These are phyloP conservation scores for Atrina japonica DNA, from an alignment of 2,888 invertebrate species.

Conservation along the genomic window DNA sequence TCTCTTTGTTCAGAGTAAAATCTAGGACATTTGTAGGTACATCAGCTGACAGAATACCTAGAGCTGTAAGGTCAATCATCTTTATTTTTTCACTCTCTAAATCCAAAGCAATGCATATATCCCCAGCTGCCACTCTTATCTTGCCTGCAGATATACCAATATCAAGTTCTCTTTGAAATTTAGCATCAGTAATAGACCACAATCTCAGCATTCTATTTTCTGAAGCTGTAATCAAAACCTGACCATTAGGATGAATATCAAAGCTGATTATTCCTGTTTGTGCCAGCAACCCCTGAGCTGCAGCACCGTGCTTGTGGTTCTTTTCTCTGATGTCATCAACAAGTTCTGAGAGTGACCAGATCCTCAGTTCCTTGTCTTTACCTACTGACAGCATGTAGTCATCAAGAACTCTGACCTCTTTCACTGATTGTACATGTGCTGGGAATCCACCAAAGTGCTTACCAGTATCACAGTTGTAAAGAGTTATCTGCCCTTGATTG, in stretches of 20 bases:
- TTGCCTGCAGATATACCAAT: constrained; percentile 52
- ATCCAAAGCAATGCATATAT: constrained; percentile 52
- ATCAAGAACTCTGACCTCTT: constrained; percentile 40
- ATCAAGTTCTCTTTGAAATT: constrained; percentile 41
- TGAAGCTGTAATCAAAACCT: constrained; percentile 49
- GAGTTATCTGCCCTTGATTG: constrained; percentile 45
- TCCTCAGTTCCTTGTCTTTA: constrained; percentile 43
- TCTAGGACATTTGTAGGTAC: constrained; percentile 54
- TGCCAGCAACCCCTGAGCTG: constrained; percentile 32
- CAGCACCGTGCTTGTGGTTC: background rate
- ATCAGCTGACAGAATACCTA: constrained; percentile 40
- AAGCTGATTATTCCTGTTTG: constrained; percentile 45
- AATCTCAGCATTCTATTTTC: constrained; percentile 47
- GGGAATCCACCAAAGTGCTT: constrained; percentile 47
- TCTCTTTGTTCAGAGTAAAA: constrained; percentile 49
- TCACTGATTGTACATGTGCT: constrained; percentile 46
- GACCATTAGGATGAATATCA: constrained; percentile 43
- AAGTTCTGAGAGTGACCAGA: constrained; percentile 56
- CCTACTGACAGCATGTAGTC: constrained; percentile 51
- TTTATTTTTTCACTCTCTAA: constrained; percentile 42
- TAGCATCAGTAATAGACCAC: constrained; percentile 47
- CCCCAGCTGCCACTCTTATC: constrained; percentile 37
- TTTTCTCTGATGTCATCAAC: constrained; percentile 33
- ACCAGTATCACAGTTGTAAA: constrained; percentile 53
- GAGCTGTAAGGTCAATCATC: constrained; percentile 46